These are phyloP conservation scores for Dendrocopos noguchii DNA, from an alignment of 2,113 vertebrate species.

Conservation along the genomic window DNA sequence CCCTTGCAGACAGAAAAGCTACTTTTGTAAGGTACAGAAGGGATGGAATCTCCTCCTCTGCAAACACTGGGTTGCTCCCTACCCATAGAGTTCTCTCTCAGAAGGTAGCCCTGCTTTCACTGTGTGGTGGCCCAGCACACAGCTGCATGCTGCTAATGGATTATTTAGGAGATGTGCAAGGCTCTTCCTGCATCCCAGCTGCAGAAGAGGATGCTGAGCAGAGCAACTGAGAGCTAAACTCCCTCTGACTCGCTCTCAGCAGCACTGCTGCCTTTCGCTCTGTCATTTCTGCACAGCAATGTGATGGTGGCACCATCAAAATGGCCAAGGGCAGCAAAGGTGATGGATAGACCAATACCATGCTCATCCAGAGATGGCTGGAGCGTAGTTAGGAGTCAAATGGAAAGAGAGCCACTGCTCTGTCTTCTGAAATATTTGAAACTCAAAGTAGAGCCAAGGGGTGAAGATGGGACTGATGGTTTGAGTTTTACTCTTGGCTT, in stretches of 20 bases:
- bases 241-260: background rate
- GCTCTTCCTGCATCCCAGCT: background rate
- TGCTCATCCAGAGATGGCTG: background rate
- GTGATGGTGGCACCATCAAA: background rate
- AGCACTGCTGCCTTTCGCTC: background rate
- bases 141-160: background rate
- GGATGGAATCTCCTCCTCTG: background rate
- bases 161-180: background rate
- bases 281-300: accelerated
- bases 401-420: background rate
- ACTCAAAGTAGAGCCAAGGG: background rate
- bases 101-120: background rate
- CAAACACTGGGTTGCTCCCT: accelerated
- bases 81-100: background rate
- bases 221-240: background rate
- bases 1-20: background rate
- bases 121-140: background rate
- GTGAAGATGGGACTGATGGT: background rate
- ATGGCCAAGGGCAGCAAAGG: background rate
- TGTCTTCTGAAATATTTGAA: background rate
- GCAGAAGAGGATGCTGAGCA: background rate
- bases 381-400: background rate
- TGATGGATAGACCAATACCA: accelerated
- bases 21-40: background rate
- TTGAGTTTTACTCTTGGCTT: background rate